Conservation (phyloP, 2,797 vertebrate species). For the Catostomus latipinnis region DNA sequence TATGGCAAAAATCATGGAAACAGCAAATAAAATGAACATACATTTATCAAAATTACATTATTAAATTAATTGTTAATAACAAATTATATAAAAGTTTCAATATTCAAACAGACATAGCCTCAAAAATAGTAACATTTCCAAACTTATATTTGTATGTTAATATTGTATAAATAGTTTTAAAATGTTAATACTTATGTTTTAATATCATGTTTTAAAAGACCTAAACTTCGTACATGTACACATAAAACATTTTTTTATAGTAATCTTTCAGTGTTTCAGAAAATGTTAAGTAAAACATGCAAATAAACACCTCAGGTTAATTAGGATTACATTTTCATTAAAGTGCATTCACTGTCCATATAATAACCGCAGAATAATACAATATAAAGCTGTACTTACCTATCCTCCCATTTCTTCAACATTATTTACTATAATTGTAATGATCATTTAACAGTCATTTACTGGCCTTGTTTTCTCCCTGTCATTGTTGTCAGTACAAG, state of each 20-base stretch:
- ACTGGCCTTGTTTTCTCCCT: slow-evolving; percentile 6
- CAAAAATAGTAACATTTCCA: slow-evolving; percentile 17
- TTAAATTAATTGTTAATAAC: slow-evolving; percentile 36
- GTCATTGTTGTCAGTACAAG: slow-evolving; percentile 1
- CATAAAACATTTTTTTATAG: background rate
- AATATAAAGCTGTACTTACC: slow-evolving; percentile 5
- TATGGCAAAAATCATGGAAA: background rate
- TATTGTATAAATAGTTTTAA: slow-evolving; percentile 32
- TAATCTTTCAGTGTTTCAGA: background rate
- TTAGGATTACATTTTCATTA: slow-evolving; percentile 8
- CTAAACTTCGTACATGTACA: slow-evolving; percentile 3
- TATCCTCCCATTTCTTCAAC: background rate
- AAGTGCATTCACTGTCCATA: slow-evolving; percentile 37
- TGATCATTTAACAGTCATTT: slow-evolving; percentile 14
- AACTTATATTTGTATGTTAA: slow-evolving; percentile 29
- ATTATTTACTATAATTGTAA: background rate
- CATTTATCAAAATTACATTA: slow-evolving; percentile 37
- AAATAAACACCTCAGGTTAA: slow-evolving; percentile 7
- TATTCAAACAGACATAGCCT: background rate
- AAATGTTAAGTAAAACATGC: slow-evolving; percentile 21
- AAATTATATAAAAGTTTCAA: background rate
- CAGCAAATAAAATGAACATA: slow-evolving; percentile 1
- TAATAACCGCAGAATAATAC: background rate
- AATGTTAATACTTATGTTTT: slow-evolving; percentile 10
- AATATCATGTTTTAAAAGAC: background rate